A percentile compares a stretch with the other conserved stretches of the same genome.
phyloP scores from a whole-genome alignment of 2,797 vertebrate genomes.

The Diceros bicornis region DNA sequence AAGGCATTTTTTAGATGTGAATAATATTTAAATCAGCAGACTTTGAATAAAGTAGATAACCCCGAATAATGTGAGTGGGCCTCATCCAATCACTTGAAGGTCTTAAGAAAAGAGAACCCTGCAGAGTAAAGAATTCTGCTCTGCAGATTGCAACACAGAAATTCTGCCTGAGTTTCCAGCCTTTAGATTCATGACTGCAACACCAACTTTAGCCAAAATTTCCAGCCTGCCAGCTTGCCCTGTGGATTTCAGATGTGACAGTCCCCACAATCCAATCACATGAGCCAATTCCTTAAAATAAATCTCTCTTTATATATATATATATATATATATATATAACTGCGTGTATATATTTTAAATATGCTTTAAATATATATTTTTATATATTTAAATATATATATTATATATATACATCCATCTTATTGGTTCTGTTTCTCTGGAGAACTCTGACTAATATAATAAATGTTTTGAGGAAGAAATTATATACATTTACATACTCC shows the following conservation, averaged over 20 bases:
- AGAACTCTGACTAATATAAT: not conserved
- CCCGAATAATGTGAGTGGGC: not conserved
- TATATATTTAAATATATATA: not conserved
- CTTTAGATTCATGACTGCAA: not conserved
- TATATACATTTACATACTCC: not conserved
- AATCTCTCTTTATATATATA: not conserved
- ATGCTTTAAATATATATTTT: not conserved
- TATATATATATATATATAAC: not conserved
- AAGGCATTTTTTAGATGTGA: not conserved
- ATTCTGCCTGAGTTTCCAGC: not conserved
- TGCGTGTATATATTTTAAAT: no score
- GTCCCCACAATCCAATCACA: not conserved
- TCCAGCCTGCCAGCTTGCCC: not conserved
- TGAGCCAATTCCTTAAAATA: constrained; percentile 28
- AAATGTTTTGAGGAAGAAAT: not conserved
- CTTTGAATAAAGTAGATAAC: constrained; percentile 2
- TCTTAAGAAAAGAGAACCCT: not conserved
- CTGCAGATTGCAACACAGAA: not conserved
- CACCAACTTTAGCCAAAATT: not conserved
- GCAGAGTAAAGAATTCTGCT: not conserved
- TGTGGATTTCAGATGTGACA: not conserved
- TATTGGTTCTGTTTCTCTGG: not conserved
- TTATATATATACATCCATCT: not conserved
- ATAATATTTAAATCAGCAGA: not conserved
- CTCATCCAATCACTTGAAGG: not conserved